phyloP scores from a whole-genome alignment of 2,888 invertebrate species.

The Drosophila conformis region DNA sequence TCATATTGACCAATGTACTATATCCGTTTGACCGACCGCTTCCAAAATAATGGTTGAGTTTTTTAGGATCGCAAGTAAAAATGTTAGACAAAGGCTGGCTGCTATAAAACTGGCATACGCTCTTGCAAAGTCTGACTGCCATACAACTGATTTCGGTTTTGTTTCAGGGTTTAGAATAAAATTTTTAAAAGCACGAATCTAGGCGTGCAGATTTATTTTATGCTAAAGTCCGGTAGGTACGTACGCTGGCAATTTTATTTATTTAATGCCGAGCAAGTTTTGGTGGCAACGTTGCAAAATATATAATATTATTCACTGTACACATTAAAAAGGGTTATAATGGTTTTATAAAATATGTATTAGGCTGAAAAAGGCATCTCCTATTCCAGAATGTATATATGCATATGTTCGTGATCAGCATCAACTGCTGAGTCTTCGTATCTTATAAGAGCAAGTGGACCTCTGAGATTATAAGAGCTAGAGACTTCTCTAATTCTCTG shows the following conservation, averaged over 20 bases:
- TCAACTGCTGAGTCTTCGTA: background rate
- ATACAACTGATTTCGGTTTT: background rate
- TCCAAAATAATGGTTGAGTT: background rate
- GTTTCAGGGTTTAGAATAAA: background rate
- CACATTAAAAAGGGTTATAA: no score
- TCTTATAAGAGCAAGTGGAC: background rate
- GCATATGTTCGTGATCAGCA: background rate
- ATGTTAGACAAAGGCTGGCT: background rate
- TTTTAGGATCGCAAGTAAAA: background rate
- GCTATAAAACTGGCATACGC: background rate
- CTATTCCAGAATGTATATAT: background rate
- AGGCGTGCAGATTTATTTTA: background rate
- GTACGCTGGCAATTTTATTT: background rate
- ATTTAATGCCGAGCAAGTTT: background rate
- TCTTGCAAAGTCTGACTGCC: background rate
- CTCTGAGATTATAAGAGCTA: background rate
- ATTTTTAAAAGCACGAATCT: background rate
- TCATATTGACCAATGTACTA: background rate
- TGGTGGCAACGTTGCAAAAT: background rate
- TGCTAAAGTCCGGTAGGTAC: background rate
- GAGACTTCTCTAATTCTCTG: no score
- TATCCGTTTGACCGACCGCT: background rate
- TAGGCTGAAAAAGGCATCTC: background rate
- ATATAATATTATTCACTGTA: no score
- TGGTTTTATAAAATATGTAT: no score